Percentiles rank a stretch among this genome's conserved stretches.
These are phyloP conservation scores for Gobionotothen gibberifrons DNA, from an alignment of 2,797 vertebrate genomes.

Conservation along the genomic window DNA sequence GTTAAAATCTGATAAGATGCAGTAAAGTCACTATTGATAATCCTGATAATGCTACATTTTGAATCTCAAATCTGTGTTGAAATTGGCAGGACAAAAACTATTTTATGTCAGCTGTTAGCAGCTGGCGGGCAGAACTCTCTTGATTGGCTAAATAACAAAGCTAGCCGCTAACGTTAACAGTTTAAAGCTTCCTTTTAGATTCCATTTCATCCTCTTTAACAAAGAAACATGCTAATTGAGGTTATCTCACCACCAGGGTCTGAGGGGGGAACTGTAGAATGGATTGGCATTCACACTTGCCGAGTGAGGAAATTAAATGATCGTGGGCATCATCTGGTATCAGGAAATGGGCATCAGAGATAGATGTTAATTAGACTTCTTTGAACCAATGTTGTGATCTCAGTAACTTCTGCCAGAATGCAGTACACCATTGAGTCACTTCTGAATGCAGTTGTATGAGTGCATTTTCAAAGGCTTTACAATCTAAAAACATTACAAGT, in stretches of 20 bases:
- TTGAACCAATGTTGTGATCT: constrained; percentile 27
- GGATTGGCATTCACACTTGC: constrained; percentile 36
- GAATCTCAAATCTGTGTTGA: no score
- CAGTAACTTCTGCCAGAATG: constrained; percentile 32
- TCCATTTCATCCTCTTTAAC: constrained; percentile 31
- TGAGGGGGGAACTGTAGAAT: constrained; percentile 8
- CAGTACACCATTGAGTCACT: constrained; percentile 19
- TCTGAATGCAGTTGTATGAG: not conserved
- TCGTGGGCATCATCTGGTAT: constrained; percentile 41
- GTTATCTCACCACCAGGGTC: constrained; percentile 1
- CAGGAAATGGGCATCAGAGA: constrained; percentile 46
- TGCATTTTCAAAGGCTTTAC: not conserved
- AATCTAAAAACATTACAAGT: not conserved
- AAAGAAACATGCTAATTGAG: constrained; percentile 27
- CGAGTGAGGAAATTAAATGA: constrained; percentile 42
- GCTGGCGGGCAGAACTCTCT: no score
- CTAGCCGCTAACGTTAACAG: no score
- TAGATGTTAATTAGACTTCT: constrained; percentile 51
- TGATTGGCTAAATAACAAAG: no score
- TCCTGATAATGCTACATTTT: no score
- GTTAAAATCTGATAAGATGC: no score
- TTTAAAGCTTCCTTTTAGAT: no score
- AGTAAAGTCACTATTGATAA: no score
- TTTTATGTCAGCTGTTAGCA: no score
- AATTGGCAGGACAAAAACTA: no score